Evolutionary conservation across 2,113 vertebrate genomes (phyloP).

Genomic region (Calypte anna): DNA sequence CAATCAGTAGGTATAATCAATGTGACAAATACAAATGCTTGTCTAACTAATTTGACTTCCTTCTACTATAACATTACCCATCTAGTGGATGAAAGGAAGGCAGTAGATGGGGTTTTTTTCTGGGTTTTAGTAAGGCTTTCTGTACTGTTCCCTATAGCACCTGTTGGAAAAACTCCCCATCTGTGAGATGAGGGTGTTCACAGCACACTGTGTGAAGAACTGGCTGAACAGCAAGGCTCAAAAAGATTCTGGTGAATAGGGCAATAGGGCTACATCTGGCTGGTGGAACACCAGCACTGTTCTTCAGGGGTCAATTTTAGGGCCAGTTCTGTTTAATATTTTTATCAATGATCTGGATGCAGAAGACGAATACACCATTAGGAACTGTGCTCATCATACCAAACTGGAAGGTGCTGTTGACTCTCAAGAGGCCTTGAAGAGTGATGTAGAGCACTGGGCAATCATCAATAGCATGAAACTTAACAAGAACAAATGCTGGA

Average conservation of each 20-base stretch:
- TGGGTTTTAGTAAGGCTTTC: background rate
- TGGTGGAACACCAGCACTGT: rapidly evolving
- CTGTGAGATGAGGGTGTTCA: too few species aligned
- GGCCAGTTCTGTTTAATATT: background rate
- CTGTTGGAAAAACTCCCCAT: background rate
- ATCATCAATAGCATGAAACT: background rate
- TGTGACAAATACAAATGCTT: background rate
- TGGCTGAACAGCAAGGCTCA: too few species aligned
- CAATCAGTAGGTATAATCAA: background rate
- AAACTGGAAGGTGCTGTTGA: background rate
- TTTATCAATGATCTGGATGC: background rate
- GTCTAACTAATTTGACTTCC: background rate
- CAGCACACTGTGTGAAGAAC: too few species aligned
- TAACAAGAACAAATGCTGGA: background rate
- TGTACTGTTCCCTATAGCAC: background rate
- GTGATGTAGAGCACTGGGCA: background rate
- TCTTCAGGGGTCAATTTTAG: background rate
- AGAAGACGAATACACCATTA: background rate
- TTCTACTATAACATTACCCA: background rate
- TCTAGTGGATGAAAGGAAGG: background rate
- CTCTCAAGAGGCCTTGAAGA: background rate
- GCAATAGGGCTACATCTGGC: background rate
- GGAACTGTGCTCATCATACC: background rate
- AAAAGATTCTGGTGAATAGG: too few species aligned
- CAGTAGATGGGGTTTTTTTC: background rate